Evolutionary conservation across 2,888 invertebrate species (phyloP), one percentile per base, ranked within the genome.

Genomic region (Harpalus rufipes): DNA sequence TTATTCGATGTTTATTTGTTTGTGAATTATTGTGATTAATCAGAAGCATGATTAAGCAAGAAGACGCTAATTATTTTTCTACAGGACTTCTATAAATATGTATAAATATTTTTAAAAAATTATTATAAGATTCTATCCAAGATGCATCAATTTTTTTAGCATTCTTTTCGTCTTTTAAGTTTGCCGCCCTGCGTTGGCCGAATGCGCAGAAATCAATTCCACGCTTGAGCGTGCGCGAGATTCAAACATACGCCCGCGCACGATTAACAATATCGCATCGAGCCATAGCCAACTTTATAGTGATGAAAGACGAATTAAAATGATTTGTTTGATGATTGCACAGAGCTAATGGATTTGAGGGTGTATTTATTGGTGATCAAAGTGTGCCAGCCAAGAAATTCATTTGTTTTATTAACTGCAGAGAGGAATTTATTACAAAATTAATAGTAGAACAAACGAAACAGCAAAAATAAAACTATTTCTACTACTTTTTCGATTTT

Each of bases 301-400:
- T 44, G 72, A 44, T 74, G 72, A 74, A 74, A 74, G 72, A 74
- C 44, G 44, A 41, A 74, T 74, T 74, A 74, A 74, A 74, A 74
- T 74, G 72, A 74, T 74, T 74, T 74, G 72, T 74, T 10, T 44
- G 72, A 44, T 74, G 72, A 74, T 74, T 74, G 44, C 41, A 41
- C 72, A 0, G 18, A 18, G 44, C 21, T 74, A 44, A 74, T 44
- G 72, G 72, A 74, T 74, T 74, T 44, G 41, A 74, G 44, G 44
- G 72, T 51, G 72, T 18, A 44, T 74, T 74, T 74, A 74, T 74
- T 74, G 72, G 41, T 74, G 16, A 74, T 74, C 72, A 74, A 74
- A 44, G 44, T 74, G 72, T 44, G 44, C 68, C 16, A 18, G 8
- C 18, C 16, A 74, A 44, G 25, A 44, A 44, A 44, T 44, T 16